These are phyloP conservation scores for Pocota personata DNA, from an alignment of 2,888 invertebrate genomes.

Conservation along the genomic window DNA sequence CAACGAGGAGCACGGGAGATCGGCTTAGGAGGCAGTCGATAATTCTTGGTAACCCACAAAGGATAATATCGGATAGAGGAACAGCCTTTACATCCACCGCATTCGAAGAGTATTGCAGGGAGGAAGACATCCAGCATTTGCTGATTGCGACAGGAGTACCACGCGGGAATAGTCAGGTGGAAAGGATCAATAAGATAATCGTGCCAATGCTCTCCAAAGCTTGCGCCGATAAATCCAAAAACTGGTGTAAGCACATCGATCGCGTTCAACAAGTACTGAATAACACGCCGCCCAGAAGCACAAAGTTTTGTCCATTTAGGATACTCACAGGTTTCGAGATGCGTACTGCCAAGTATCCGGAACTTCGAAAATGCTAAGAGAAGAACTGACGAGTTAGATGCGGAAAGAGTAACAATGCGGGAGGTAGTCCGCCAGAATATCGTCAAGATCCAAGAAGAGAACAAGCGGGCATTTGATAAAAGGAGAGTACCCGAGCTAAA, in stretches of 20 bases:
- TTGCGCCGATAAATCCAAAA: slow-evolving; percentile 75
- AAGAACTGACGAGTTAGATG: slow-evolving; percentile 6
- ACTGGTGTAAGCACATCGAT: slow-evolving; percentile 77
- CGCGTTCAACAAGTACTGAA: no score
- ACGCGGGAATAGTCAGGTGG: slow-evolving; percentile 80
- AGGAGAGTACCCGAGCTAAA: slow-evolving; percentile 9
- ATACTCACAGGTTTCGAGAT: slow-evolving; percentile 57
- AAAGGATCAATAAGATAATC: slow-evolving; percentile 77
- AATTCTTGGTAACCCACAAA: slow-evolving; percentile 63
- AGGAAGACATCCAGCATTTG: slow-evolving; percentile 76
- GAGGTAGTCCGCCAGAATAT: slow-evolving; percentile 40
- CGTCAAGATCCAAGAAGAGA: slow-evolving; percentile 37
- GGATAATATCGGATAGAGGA: slow-evolving; percentile 80
- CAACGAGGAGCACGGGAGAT: no score
- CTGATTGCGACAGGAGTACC: no score
- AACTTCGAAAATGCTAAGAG: slow-evolving; percentile 23
- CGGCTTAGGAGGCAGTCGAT: slow-evolving; percentile 1
- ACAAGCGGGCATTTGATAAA: slow-evolving; percentile 17
- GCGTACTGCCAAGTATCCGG: background rate
- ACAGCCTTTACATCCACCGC: no score
- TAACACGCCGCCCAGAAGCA: slow-evolving; percentile 75
- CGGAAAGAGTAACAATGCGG: slow-evolving; percentile 13
- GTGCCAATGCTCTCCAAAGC: slow-evolving; percentile 78
- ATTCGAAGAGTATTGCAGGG: slow-evolving; percentile 76
- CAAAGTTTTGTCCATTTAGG: slow-evolving; percentile 28